Conservation (phyloP, 1,140 invertebrate species). For the fruit fly (Drosophila melanogaster) region Release_6_plus_ISO1_MT NC_004354.4:18412001-18412500, state of each 20-base stretch:
- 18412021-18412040: conserved; percentile 56
- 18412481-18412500: neutral
- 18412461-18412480: neutral
- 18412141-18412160: neutral
- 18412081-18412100: neutral
- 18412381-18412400: neutral
- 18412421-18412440: neutral
- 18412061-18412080: conserved; percentile 6
- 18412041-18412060: conserved; percentile 30
- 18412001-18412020: conserved; percentile 55
- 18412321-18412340: neutral
- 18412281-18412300: too few relatives aligned
- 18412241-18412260: too few relatives aligned
- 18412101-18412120: conserved; percentile 9
- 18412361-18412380: neutral
- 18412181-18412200: too few relatives aligned
- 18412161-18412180: neutral
- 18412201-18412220: too few relatives aligned
- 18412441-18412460: neutral
- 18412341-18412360: too few relatives aligned
- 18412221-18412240: too few relatives aligned
- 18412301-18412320: neutral
- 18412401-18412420: neutral
- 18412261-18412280: too few relatives aligned
- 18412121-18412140: conserved; percentile 3